Conservation (phyloP, 2,888 invertebrate species). For the Leptopilina drosophilae region DNA sequence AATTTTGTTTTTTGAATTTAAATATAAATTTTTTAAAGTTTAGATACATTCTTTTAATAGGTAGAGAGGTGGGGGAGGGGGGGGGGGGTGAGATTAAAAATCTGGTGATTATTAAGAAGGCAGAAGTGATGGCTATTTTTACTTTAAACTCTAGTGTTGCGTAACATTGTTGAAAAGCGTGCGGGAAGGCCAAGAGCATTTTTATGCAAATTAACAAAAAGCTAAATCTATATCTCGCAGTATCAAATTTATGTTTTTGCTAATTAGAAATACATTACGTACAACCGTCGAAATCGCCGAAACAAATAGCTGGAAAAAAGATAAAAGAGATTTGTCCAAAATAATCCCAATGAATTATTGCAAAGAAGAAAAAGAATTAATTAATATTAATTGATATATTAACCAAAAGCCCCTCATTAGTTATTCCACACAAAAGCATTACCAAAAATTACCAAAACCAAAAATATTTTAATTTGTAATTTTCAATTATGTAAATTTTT, state of each 20-base stretch:
- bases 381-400: no score
- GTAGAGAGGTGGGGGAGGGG: no score
- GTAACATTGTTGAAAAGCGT: constrained; percentile 1
- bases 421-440: no score
- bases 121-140: constrained; percentile 17
- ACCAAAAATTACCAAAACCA: no score
- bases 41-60: no score
- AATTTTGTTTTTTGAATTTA: no score
- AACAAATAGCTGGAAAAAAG: constrained; percentile 69
- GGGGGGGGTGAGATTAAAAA: no score
- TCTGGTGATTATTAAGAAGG: constrained; percentile 1
- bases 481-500: no score
- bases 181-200: constrained; percentile 28
- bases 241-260: neutral
- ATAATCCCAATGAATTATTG: constrained; percentile 46
- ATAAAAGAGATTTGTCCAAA: constrained; percentile 50
- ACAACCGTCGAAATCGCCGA: constrained; percentile 69
- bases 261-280: constrained; percentile 68
- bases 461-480: no score
- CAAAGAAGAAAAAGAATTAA: constrained; percentile 32
- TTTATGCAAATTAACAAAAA: constrained; percentile 9
- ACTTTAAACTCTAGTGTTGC: neutral
- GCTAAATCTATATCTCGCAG: constrained; percentile 7
- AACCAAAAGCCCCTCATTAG: no score
- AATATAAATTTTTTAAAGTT: no score